Evolutionary conservation across 2,113 vertebrate species (phyloP).

Genomic region (Paraplagusia blochii): DNA sequence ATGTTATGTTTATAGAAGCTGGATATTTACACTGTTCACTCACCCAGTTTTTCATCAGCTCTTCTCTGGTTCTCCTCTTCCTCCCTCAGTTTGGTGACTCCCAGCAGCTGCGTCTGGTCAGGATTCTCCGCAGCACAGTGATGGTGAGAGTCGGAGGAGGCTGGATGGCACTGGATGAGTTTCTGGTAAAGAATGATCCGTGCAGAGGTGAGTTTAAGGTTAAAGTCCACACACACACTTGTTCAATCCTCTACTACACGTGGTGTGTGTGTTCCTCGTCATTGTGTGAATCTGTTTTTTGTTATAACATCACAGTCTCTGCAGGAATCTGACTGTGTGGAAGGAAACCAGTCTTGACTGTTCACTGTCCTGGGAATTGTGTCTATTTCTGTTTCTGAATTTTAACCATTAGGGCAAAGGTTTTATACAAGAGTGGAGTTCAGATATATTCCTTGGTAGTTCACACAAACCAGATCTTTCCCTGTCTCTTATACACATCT

Average conservation of each 20-base stretch:
- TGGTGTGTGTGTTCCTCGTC: too few relatives aligned
- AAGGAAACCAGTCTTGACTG: too few relatives aligned
- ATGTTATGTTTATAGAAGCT: constrained; percentile 19
- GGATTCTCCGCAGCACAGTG: constrained; percentile 95
- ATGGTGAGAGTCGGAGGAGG: constrained; percentile 98
- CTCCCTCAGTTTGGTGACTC: constrained; percentile 90
- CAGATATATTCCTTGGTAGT: too few relatives aligned
- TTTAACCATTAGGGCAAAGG: too few relatives aligned
- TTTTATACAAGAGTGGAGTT: too few relatives aligned
- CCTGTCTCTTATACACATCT: constrained; percentile 82
- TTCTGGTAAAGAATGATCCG: constrained; percentile 96
- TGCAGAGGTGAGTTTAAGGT: constrained; percentile 87
- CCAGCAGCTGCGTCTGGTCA: constrained; percentile 96
- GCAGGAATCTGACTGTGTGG: too few relatives aligned
- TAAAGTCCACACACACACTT: background rate
- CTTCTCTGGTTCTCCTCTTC: background rate
- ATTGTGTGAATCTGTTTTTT: too few relatives aligned
- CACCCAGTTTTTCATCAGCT: background rate
- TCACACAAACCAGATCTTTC: too few relatives aligned
- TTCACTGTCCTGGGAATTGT: too few relatives aligned
- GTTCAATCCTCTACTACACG: too few relatives aligned
- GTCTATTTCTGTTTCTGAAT: too few relatives aligned
- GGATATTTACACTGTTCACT: background rate
- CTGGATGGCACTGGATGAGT: constrained; percentile 99
- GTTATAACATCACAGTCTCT: too few relatives aligned